phyloP scores from a whole-genome alignment of 2,888 invertebrate genomes.

The Gymnocheta viridis region DNA sequence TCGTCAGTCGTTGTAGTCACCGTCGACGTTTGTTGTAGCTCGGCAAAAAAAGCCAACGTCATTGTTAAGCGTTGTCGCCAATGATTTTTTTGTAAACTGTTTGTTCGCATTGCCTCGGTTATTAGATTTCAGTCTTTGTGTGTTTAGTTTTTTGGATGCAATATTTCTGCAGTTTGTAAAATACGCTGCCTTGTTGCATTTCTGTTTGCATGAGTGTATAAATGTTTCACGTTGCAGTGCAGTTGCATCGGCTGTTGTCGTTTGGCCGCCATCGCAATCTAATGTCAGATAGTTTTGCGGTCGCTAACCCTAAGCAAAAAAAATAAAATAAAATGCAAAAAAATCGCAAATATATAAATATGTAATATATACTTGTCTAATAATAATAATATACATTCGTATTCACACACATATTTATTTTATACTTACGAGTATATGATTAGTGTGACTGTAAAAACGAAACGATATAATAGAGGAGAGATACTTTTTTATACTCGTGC shows the following conservation, averaged over 20 bases:
- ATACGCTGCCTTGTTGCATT: conserved; percentile 15
- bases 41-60: conserved; percentile 4
- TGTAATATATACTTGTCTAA: conserved; percentile 33
- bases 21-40: conserved; percentile 36
- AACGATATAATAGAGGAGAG: conserved; percentile 20
- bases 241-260: conserved; percentile 80
- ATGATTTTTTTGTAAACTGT: conserved; percentile 12
- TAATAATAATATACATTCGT: conserved; percentile 21
- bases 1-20: conserved; percentile 22
- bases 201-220: neutral
- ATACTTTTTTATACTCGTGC: neutral
- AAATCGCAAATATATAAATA: conserved; percentile 31
- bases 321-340: conserved; percentile 55
- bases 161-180: conserved; percentile 27
- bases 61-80: conserved; percentile 66
- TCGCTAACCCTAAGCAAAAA: conserved; percentile 80
- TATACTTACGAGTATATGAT: neutral
- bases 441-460: conserved; percentile 12
- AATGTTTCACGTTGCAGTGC: conserved; percentile 68
- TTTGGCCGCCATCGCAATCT: conserved; percentile 82
- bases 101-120: conserved; percentile 43
- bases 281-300: conserved; percentile 82
- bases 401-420: conserved; percentile 1
- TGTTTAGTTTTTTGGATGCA: conserved; percentile 46
- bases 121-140: conserved; percentile 37